Evolutionary conservation across 2,888 invertebrate species (phyloP), one percentile per base, ranked within the genome.

Genomic region (Lordiphosa fenestrarum): DNA sequence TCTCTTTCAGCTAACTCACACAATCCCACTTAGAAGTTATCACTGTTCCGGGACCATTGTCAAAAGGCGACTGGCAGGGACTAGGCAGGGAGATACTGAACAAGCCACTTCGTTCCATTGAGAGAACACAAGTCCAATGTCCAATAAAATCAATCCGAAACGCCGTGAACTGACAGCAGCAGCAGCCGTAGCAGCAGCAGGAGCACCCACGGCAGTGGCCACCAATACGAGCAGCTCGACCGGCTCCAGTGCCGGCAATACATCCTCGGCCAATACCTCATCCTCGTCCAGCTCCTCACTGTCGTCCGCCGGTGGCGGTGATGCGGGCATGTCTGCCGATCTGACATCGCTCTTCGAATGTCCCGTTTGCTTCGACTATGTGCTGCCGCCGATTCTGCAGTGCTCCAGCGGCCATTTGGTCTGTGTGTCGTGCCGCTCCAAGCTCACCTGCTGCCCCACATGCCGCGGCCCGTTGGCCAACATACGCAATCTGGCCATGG

Each of bases 281-380:
- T 89, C 90, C 49, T 90, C 90, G 48, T 89, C 89, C 61, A 89
- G 89, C 72, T 89, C 90, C 33, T 90, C 90, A 40, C 68, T 89
- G 56, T 89, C 89, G 61, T 89, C 89, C 67, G 88, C 88, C 60
- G 89, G 89, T 53, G 90, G 89, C 70, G 89, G 88, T 74, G 90
- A 89, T 86, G 89, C 88, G 67, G 89, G 88, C 86, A 93, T 95
- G 90, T 94, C 95, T 50, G 94, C 96, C 84, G 97, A 97, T 90
- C 91, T 97, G 86, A 96, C 97, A 69, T 96, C 96, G 66, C 91
- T 97, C 50, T 97, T 97, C 89, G 97, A 97, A 90, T 97, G 97
- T 90, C 97, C 97, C 36, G 99, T 99, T 71, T 99, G 99, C 91
- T 98, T 99, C 90, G 99, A 99, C 91, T 99, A 98, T 92, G 99